A percentile compares a stretch with the other conserved stretches of the same genome.
Conservation (phyloP, 30 jellyfish, hydroid and myxozoan species). For the Morbakka virulenta region DNA sequence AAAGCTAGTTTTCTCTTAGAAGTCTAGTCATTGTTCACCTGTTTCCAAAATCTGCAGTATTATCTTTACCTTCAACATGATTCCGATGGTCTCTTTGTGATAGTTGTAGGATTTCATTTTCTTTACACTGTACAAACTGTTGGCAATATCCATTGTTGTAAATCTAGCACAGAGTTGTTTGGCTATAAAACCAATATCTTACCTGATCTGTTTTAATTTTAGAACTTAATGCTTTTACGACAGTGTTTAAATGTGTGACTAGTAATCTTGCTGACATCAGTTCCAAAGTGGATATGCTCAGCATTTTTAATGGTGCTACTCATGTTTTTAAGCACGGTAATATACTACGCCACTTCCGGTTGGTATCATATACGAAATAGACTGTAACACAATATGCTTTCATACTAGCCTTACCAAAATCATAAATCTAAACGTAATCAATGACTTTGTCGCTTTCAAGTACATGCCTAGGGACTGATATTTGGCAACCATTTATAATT, state of each 20-base stretch:
- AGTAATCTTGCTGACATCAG: neutral
- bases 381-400: conserved; percentile 47
- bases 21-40: neutral
- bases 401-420: conserved; percentile 55
- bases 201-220: neutral
- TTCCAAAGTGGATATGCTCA: neutral
- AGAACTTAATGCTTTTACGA: neutral
- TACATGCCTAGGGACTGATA: conserved; percentile 11
- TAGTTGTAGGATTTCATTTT: neutral
- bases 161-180: neutral
- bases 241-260: neutral
- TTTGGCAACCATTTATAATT: neutral
- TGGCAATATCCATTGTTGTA: neutral
- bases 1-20: neutral
- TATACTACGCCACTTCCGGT: neutral
- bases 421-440: neutral
- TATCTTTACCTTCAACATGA: neutral
- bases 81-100: neutral
- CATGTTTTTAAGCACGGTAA: conserved; percentile 24
- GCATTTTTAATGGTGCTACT: conserved; percentile 33
- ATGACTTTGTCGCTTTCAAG: conserved; percentile 12
- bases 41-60: neutral
- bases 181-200: neutral
- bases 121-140: neutral
- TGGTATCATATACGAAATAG: conserved; percentile 2